Evolutionary conservation across 2,888 invertebrate species (phyloP), one percentile per base, ranked within the genome.

Genomic region (Cryptosula pallasiana): DNA sequence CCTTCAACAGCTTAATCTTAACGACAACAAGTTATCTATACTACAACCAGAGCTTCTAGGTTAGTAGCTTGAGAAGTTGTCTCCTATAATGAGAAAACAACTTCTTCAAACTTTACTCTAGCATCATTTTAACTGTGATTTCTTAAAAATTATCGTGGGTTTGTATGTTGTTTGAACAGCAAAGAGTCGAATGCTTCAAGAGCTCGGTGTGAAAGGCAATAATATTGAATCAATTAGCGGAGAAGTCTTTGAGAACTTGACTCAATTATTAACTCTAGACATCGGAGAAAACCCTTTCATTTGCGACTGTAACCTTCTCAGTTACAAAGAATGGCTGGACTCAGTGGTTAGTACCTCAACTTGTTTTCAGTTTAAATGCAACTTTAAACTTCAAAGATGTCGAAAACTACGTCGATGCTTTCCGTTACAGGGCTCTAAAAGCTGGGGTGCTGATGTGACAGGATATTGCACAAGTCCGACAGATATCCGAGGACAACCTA

Each of bases 321-420:
- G 63, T n/a, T 63, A 63, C n/a, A 63, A 63, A n/a, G 13, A 13
- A 2, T 63, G 63, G 63, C 20, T 63, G 16, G 63, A 63, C n/a
- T n/a, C n/a, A n/a, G n/a, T n/a, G n/a, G n/a, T n/a, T n/a, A n/a
- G n/a, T n/a, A n/a, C n/a, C n/a, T n/a, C n/a, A n/a, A n/a, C n/a
- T n/a, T n/a, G n/a, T n/a, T n/a, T n/a, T n/a, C n/a, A n/a, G n/a
- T n/a, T n/a, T n/a, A n/a, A n/a, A n/a, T n/a, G n/a, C n/a, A n/a
- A n/a, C n/a, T n/a, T n/a, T n/a, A n/a, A n/a, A n/a, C n/a, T n/a
- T n/a, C n/a, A n/a, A n/a, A n/a, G n/a, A n/a, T n/a, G n/a, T n/a
- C n/a, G n/a, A n/a, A n/a, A n/a, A n/a, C n/a, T n/a, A n/a, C n/a
- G n/a, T n/a, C n/a, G n/a, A n/a, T n/a, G n/a, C n/a, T n/a, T n/a